Base-by-base conservation (phyloP, 2,797 vertebrate genomes). In the Sandelia bainsii region DNA sequence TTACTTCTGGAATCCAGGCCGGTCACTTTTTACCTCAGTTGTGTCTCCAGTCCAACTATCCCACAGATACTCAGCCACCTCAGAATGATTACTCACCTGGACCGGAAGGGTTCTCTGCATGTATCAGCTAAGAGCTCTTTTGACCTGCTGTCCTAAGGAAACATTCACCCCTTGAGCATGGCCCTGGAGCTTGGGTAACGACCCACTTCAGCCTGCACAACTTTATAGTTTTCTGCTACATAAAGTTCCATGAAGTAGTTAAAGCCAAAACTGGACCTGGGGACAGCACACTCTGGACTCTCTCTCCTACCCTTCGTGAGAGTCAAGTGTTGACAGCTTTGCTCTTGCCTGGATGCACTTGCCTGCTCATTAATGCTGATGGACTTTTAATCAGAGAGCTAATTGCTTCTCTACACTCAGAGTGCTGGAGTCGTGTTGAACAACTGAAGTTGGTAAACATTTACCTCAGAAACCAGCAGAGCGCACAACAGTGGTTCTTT, bases 311-410 rank as follows among this genome's bases (percentile, higher is more conserved):
- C 48, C 42, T 32, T 27, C 14, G 12, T 16, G 12, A 39, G 34
- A 48, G 37, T 25, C 3, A 45, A 50, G 39, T 57, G 58, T 66
- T 65, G 52, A 74, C 62, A 64, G 9, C 27, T 63, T 71, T 53
- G 52, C 57, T 39, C 46, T 32, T 40, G 22, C 49, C 22, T 11
- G 42, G 64, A 73, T 67, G 34, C 39, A 57, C 60, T 59, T 29
- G 34, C 60, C 19, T 62, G 40, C 57, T 79, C 50, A 57, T 79
- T 77, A 62, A 74, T 68, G 44, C 39, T 61, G 65, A 79, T 62
- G 60, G 75, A 69, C 62, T 60, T 81, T 81, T 78, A 75, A 84
- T 84, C 71, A 75, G 45, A 62, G 40, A 46, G 51, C 50, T 72
- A 79, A 81, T 79, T 70, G 58, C 69, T 65, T 82, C 50, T 61